phyloP scores from a whole-genome alignment of 2,113 vertebrate species.

The Progne subis region DNA sequence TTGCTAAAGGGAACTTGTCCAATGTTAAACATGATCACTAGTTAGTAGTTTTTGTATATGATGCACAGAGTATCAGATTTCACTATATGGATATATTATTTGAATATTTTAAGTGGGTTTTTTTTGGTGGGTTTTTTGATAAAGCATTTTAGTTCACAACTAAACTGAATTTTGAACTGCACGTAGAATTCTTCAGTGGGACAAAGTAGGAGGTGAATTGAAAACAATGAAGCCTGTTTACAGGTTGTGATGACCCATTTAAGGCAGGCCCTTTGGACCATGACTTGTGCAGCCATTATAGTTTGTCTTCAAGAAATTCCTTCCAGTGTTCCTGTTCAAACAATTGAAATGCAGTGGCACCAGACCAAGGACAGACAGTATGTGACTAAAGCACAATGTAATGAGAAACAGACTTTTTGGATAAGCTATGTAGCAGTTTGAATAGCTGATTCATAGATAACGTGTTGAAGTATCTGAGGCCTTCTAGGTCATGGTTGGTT shows the following conservation, averaged over 20 bases:
- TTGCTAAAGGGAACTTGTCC: neutral
- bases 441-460: constrained; percentile 4
- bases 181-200: neutral
- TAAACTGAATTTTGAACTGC: neutral
- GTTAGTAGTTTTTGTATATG: neutral
- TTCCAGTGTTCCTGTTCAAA: constrained; percentile 14
- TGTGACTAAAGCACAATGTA: constrained; percentile 5
- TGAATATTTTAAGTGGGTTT: neutral
- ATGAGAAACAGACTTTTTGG: constrained; percentile 7
- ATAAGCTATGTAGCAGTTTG: neutral
- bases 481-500: neutral
- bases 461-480: neutral
- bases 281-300: neutral
- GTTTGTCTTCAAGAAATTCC: constrained; percentile 15
- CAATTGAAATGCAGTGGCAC: constrained; percentile 10
- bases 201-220: neutral
- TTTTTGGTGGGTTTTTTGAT: neutral
- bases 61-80: neutral
- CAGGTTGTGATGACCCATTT: neutral
- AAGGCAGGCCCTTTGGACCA: neutral
- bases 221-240: neutral
- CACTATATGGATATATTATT: neutral
- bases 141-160: neutral
- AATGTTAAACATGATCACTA: rapidly evolving
- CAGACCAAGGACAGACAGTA: constrained; percentile 25